These are phyloP conservation scores for Anolis apletophallus DNA, from an alignment of 2,797 vertebrate genomes.

Conservation along the genomic window DNA sequence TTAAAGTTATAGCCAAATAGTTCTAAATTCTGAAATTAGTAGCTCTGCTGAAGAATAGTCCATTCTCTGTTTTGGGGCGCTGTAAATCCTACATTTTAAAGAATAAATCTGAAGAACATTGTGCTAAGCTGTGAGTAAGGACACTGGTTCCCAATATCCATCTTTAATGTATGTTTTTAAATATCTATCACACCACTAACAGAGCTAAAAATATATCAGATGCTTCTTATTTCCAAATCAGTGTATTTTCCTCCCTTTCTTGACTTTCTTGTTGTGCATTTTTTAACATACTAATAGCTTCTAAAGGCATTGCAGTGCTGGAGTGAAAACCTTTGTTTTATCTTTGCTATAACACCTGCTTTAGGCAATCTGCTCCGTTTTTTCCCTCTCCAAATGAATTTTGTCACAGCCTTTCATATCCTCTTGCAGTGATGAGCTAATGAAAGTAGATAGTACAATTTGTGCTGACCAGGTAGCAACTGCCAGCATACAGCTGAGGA, in stretches of 20 bases:
- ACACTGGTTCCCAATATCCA: conserved; percentile 36
- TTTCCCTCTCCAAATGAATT: conserved; percentile 93
- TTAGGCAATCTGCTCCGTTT: conserved; percentile 89
- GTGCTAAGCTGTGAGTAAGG: conserved; percentile 31
- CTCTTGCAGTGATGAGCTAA: conserved; percentile 90
- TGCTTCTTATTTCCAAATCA: conserved; percentile 59
- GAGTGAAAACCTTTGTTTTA: conserved; percentile 85
- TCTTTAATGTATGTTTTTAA: conserved; percentile 46
- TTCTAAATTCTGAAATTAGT: conserved; percentile 31
- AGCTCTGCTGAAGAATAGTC: conserved; percentile 31
- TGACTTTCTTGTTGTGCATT: conserved; percentile 53
- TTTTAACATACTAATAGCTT: conserved; percentile 64
- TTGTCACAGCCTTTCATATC: conserved; percentile 98
- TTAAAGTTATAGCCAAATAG: conserved; percentile 45
- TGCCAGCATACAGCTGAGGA: conserved; percentile 91
- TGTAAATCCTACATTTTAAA: background rate
- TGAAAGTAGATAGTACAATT: conserved; percentile 99
- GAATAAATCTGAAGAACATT: conserved; percentile 33
- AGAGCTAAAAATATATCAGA: conserved; percentile 44
- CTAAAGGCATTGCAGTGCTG: conserved; percentile 58
- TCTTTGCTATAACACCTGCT: conserved; percentile 94
- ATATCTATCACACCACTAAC: conserved; percentile 50
- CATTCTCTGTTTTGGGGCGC: background rate
- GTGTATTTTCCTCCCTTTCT: conserved; percentile 56
- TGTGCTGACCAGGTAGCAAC: conserved; percentile 95